These are phyloP conservation scores for Hyppa rectilinea DNA, from an alignment of 2,888 invertebrate genomes.

Conservation along the genomic window DNA sequence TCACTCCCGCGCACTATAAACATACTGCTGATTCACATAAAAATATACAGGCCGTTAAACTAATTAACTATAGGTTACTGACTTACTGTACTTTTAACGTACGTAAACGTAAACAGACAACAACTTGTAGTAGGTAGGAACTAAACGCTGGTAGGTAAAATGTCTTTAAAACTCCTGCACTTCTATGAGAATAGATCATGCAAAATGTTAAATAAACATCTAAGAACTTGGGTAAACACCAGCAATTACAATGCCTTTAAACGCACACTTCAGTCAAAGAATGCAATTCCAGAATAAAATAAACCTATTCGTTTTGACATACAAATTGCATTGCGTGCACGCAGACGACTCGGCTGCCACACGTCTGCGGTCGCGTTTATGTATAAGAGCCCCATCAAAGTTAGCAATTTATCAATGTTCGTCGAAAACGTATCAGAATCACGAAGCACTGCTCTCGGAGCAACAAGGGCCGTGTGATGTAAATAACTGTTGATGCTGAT, in stretches of 20 bases:
- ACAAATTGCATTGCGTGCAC: constrained; percentile 53
- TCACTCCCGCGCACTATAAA: constrained; percentile 54
- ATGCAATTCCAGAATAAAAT: constrained; percentile 27
- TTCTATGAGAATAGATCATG: background rate
- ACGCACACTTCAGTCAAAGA: constrained; percentile 17
- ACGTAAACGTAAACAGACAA: constrained; percentile 60
- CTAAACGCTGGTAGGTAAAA: constrained; percentile 27
- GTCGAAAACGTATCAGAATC: constrained; percentile 29
- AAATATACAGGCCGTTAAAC: constrained; percentile 56
- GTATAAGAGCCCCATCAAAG: constrained; percentile 39
- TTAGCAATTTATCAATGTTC: constrained; percentile 46
- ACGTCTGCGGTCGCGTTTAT: constrained; percentile 47
- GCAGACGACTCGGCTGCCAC: constrained; percentile 35
- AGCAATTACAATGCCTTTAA: background rate
- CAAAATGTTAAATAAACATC: background rate
- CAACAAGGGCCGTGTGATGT: constrained; percentile 21
- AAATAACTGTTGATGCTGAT: constrained; percentile 44
- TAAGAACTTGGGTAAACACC: background rate
- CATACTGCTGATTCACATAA: constrained; percentile 56
- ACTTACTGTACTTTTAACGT: constrained; percentile 48
- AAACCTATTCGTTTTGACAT: constrained; percentile 41
- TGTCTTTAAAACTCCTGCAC: constrained; percentile 8
- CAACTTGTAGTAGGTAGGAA: constrained; percentile 22
- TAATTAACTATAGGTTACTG: constrained; percentile 58
- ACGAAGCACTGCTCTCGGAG: background rate